Percentiles rank a stretch among this genome's conserved stretches.
Conservation (phyloP, 2,888 invertebrate species). For the Lucinisca nassula region DNA sequence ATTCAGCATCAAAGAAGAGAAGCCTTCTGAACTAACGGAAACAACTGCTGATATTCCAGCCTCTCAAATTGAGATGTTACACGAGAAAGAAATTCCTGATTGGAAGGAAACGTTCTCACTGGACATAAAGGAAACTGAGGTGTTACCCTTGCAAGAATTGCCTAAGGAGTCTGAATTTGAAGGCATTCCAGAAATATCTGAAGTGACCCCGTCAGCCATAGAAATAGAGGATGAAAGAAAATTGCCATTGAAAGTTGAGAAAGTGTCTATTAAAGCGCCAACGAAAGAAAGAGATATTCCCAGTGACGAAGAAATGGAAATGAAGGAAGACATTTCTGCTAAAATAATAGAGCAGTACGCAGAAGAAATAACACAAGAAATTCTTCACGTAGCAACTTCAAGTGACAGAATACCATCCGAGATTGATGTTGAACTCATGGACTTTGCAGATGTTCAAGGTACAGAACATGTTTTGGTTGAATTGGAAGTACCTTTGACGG, state of each 20-base stretch:
- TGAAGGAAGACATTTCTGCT: slow-evolving; percentile 30
- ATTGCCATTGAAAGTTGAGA: neutral
- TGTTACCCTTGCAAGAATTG: neutral
- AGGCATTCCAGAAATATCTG: neutral
- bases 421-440: too few relatives aligned
- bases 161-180: neutral
- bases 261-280: neutral
- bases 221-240: neutral
- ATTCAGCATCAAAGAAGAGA: slow-evolving; percentile 16
- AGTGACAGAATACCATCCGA: neutral
- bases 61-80: neutral
- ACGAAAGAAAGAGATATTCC: neutral
- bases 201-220: neutral
- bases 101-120: slow-evolving; percentile 9
- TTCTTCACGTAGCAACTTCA: slow-evolving; percentile 45
- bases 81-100: neutral
- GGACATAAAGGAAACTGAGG: slow-evolving; percentile 7
- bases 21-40: slow-evolving; percentile 47
- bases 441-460: slow-evolving; percentile 9
- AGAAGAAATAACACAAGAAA: slow-evolving; percentile 55
- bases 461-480: slow-evolving; percentile 72
- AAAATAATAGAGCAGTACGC: slow-evolving; percentile 60
- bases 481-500: slow-evolving; percentile 45
- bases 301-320: neutral
- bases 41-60: slow-evolving; percentile 41